phyloP scores from a whole-genome alignment of 2,888 invertebrate species.

The Ditylenchus weischeri region DNA sequence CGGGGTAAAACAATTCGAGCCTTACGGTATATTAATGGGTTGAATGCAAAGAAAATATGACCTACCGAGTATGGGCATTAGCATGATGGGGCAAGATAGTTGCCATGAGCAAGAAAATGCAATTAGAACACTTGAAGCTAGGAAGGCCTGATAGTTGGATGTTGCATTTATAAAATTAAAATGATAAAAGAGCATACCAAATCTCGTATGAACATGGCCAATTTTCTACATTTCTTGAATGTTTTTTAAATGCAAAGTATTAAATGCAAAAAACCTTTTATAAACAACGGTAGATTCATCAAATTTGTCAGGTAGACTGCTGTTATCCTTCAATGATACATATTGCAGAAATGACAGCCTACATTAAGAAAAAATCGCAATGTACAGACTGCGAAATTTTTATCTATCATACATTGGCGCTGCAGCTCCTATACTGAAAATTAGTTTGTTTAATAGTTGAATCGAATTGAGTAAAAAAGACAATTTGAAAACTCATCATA shows the following conservation, averaged over 20 bases:
- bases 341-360: slow-evolving; percentile 2
- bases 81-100: slow-evolving; percentile 18
- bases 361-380: no score
- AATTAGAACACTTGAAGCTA: slow-evolving; percentile 18
- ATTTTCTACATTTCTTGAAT: not conserved
- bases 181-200: not conserved
- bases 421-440: not conserved
- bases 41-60: not conserved
- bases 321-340: not conserved
- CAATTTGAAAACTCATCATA: no score
- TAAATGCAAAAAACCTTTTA: not conserved
- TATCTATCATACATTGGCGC: not conserved
- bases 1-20: no score
- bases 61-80: slow-evolving; percentile 13
- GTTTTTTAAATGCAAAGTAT: not conserved
- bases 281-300: slow-evolving; percentile 4
- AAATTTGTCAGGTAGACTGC: not conserved
- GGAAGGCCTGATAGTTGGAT: not conserved
- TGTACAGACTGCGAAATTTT: no score
- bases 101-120: slow-evolving; percentile 14
- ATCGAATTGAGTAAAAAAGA: no score
- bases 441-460: no score
- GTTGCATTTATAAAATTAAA: no score
- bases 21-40: no score
- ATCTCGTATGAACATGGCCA: slow-evolving; percentile 21